Percentiles rank a stretch among this genome's conserved stretches.
Conservation (phyloP, 2,797 vertebrate species). For the Brachymystax lenok region DNA sequence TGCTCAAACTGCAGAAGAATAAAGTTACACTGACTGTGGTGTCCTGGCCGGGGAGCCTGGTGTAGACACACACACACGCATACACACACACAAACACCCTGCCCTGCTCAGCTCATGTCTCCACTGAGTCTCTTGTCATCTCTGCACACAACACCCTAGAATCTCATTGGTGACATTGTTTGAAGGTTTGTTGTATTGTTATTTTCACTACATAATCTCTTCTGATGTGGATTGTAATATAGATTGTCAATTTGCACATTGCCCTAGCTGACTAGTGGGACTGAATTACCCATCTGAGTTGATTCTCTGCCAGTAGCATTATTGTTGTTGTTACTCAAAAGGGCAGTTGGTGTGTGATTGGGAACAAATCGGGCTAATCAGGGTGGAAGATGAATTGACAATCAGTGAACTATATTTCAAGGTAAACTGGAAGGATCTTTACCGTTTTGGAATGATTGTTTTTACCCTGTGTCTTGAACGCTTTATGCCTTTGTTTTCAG, state of each 20-base stretch:
- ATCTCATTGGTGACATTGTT: constrained; percentile 2
- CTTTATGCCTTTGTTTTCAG: constrained; percentile 17
- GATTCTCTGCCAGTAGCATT: constrained; percentile 1
- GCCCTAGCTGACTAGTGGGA: constrained; percentile 13
- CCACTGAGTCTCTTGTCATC: constrained; percentile 7
- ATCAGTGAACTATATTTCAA: not conserved
- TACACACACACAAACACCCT: not conserved
- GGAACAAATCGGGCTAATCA: constrained; percentile 32
- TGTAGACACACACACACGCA: constrained; percentile 65
- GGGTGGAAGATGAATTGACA: constrained; percentile 17
- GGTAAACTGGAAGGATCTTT: constrained; percentile 48
- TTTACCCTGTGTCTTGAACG: constrained; percentile 32
- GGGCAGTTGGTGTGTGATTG: constrained; percentile 12
- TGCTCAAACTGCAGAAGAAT: constrained; percentile 93
- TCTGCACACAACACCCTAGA: not conserved
- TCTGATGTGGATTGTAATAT: not conserved
- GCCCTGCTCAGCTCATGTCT: constrained; percentile 32
- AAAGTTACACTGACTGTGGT: constrained; percentile 90
- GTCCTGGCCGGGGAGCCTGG: constrained; percentile 89
- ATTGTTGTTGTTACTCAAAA: constrained; percentile 7
- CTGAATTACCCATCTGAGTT: constrained; percentile 2
- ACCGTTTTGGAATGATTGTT: constrained; percentile 20
- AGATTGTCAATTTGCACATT: constrained; percentile 5
- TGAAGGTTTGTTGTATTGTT: constrained; percentile 14
- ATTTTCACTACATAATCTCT: not conserved